A percentile compares a stretch with the other conserved stretches of the same genome.
phyloP scores from a whole-genome alignment of 2,113 vertebrate species.

The Albula goreensis region DNA sequence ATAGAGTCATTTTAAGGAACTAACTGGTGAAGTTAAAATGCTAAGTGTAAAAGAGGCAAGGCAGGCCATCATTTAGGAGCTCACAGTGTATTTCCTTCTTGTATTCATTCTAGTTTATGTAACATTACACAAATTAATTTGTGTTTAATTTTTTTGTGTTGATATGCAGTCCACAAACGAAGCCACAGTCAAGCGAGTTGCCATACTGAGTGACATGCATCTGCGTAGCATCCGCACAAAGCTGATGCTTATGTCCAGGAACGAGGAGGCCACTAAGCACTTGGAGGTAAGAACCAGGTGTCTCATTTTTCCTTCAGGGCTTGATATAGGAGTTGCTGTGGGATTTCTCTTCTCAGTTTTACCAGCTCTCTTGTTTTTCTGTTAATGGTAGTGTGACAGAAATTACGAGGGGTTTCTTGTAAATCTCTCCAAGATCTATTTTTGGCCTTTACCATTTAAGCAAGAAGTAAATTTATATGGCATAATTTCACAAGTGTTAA shows the following conservation, averaged over 20 bases:
- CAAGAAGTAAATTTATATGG: background rate
- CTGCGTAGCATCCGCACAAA: conserved; percentile 88
- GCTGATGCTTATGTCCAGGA: conserved; percentile 82
- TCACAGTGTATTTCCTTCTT: no score
- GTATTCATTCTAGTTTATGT: no score
- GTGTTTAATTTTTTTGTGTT: background rate
- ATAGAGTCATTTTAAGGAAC: no score
- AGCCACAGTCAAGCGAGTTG: conserved; percentile 80
- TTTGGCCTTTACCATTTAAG: background rate
- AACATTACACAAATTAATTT: no score
- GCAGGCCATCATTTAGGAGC: no score
- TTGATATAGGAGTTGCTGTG: no score
- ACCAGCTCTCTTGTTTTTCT: background rate
- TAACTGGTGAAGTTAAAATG: no score
- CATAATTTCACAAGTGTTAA: background rate
- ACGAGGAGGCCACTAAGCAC: conserved; percentile 88
- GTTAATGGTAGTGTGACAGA: background rate
- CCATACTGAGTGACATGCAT: conserved; percentile 88
- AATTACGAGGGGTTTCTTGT: background rate
- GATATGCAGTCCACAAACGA: conserved; percentile 78
- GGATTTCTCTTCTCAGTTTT: background rate
- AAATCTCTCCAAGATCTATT: background rate
- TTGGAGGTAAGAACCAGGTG: conserved; percentile 72
- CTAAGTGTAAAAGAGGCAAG: no score
- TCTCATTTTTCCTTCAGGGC: no score